Evolutionary conservation across 1,140 invertebrate genomes (phyloP).

Genomic region (Monochamus saltuarius): DNA sequence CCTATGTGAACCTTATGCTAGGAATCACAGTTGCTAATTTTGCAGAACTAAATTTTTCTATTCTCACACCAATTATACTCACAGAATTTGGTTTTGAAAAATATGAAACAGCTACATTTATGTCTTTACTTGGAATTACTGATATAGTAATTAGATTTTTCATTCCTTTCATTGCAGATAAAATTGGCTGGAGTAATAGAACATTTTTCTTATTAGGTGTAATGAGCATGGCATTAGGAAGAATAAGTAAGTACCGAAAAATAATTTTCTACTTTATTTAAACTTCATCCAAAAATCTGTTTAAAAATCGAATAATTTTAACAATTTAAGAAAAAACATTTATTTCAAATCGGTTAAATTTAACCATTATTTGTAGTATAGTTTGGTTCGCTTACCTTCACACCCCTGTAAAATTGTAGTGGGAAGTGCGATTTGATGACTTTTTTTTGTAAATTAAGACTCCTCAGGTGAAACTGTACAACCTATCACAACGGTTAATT

Average conservation of each 20-base stretch:
- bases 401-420: too few relatives aligned
- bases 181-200: conserved; percentile 64
- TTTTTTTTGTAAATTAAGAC: too few relatives aligned
- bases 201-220: conserved; percentile 69
- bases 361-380: too few relatives aligned
- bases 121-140: conserved; percentile 60
- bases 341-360: too few relatives aligned
- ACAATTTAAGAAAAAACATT: too few relatives aligned
- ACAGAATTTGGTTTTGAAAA: conserved; percentile 60
- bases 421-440: too few relatives aligned
- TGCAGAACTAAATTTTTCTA: conserved; percentile 68
- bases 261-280: too few relatives aligned
- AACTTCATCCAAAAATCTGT: too few relatives aligned
- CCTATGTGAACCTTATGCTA: conserved; percentile 66
- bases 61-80: conserved; percentile 66
- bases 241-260: conserved; percentile 59
- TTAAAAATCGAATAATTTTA: too few relatives aligned
- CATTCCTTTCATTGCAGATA: conserved; percentile 63
- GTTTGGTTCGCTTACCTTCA: too few relatives aligned
- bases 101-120: conserved; percentile 58
- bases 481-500: too few relatives aligned
- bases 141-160: conserved; percentile 62
- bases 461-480: too few relatives aligned
- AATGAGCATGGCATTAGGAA: conserved; percentile 61
- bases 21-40: conserved; percentile 67